A percentile compares a stretch with the other conserved stretches of the same genome.
Evolutionary conservation across 2,888 invertebrate genomes (phyloP).

Genomic region (Prosopocoilus inquinatus): DNA sequence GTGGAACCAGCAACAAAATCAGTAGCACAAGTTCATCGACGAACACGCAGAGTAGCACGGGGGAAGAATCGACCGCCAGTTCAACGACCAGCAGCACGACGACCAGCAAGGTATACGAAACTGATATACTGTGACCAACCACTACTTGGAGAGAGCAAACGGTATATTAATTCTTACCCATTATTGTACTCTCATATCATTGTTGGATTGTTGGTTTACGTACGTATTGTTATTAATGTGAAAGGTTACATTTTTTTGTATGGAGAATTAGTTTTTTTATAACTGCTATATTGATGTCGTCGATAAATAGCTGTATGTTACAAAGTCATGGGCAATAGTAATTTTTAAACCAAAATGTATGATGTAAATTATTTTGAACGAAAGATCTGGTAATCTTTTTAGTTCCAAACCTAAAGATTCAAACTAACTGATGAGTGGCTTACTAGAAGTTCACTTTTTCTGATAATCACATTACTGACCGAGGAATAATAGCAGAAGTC

Average conservation of each 20-base stretch:
- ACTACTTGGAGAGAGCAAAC: conserved; percentile 23
- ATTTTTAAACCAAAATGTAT: no score
- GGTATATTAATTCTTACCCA: conserved; percentile 26
- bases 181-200: conserved; percentile 16
- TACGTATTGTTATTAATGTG: conserved; percentile 14
- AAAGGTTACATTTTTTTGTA: not conserved
- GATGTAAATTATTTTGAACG: no score
- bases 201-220: conserved; percentile 18
- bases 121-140: conserved; percentile 85
- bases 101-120: conserved; percentile 84
- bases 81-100: conserved; percentile 52
- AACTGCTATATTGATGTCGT: no score
- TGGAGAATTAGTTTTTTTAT: not conserved
- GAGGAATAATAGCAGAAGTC: no score
- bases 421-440: no score
- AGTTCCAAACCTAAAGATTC: no score
- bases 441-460: no score
- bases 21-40: conserved; percentile 32
- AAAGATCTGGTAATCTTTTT: no score
- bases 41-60: conserved; percentile 35
- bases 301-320: no score
- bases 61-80: conserved; percentile 28
- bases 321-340: no score
- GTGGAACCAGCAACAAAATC: conserved; percentile 36
- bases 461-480: no score